These are phyloP conservation scores for Liasis olivaceus DNA, from an alignment of 2,797 vertebrate genomes.

Conservation along the genomic window DNA sequence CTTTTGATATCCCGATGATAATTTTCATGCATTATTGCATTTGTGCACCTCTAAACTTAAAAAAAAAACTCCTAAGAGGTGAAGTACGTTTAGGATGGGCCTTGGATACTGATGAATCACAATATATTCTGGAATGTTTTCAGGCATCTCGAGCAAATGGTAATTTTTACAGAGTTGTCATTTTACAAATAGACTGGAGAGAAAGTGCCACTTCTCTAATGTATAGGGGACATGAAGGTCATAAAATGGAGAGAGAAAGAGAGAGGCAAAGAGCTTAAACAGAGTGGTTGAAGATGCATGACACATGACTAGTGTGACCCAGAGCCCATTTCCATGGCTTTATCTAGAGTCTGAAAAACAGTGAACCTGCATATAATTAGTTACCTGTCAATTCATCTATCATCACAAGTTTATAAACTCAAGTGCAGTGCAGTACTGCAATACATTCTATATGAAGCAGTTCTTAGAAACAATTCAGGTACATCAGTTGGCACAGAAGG, in stretches of 20 bases:
- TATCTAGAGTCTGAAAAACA: background rate
- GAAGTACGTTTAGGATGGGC: background rate
- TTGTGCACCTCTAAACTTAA: background rate
- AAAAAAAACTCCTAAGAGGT: background rate
- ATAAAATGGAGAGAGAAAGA: background rate
- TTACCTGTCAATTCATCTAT: background rate
- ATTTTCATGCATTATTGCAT: background rate
- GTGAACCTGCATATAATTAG: background rate
- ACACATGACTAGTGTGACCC: background rate
- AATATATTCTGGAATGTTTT: background rate
- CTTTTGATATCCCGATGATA: background rate
- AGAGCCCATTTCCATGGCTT: constrained; percentile 1
- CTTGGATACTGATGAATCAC: background rate
- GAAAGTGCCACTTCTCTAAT: background rate
- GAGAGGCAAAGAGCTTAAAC: background rate
- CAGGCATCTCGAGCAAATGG: background rate
- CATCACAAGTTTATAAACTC: background rate
- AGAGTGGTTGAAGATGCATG: background rate
- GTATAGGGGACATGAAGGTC: background rate
- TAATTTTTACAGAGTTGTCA: background rate
- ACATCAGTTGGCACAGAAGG: background rate
- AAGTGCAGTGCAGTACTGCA: background rate
- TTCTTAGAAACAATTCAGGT: background rate
- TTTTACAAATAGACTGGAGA: background rate
- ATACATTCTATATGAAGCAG: background rate